Percentiles rank a stretch among this genome's conserved stretches.
Conservation (phyloP, 2,113 vertebrate species). For the Oxyruncus cristatus region DNA sequence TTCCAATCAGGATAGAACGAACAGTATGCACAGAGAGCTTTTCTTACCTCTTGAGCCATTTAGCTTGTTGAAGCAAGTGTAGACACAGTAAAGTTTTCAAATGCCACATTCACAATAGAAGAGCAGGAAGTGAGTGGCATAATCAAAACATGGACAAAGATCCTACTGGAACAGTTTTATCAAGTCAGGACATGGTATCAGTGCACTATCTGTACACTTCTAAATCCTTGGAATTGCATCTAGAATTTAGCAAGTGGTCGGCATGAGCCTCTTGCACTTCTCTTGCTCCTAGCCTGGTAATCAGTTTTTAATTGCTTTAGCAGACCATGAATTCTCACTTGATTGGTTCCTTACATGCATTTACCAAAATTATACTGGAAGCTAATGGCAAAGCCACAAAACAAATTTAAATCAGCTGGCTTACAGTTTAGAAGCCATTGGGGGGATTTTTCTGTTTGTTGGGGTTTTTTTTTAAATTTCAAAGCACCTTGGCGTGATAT, state of each 20-base stretch:
- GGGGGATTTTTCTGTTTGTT: not conserved
- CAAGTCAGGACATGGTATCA: rapidly evolving
- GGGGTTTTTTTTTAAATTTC: rapidly evolving
- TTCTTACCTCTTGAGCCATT: not conserved
- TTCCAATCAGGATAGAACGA: not conserved
- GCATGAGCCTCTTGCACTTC: not conserved
- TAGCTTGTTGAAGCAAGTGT: not conserved
- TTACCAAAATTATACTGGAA: not conserved
- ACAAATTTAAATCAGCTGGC: not conserved
- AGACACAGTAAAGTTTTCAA: not conserved
- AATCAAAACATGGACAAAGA: not conserved
- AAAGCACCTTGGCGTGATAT: not conserved
- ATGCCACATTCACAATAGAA: not conserved
- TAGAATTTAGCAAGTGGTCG: not conserved
- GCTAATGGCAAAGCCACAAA: not conserved
- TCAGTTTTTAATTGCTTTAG: not conserved
- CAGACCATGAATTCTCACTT: not conserved
- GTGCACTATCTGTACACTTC: not conserved
- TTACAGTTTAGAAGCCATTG: not conserved
- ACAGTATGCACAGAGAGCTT: not conserved
- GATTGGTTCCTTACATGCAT: not conserved
- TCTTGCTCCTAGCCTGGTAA: not conserved
- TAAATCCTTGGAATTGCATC: not conserved
- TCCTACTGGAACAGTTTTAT: not conserved
- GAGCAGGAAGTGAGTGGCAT: not conserved